Conservation (phyloP, 2,888 invertebrate species). For the Metalampra italica region DNA sequence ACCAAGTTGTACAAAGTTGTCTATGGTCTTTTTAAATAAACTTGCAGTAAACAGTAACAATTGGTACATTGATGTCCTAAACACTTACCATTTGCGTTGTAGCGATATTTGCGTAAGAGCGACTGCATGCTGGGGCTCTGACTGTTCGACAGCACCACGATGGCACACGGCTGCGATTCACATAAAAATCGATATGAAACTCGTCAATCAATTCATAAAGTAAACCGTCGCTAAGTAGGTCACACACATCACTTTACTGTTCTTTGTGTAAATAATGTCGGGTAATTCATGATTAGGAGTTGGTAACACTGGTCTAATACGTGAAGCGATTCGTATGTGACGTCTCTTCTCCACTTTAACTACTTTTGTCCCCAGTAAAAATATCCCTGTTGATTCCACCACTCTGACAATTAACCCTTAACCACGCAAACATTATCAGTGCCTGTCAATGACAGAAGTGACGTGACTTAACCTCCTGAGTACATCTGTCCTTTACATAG, state of each 20-base stretch:
- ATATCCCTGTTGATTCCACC: too few species aligned
- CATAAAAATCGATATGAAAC: conserved; percentile 12
- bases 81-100: conserved; percentile 54
- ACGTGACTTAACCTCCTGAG: too few species aligned
- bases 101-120: conserved; percentile 62
- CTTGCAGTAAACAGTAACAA: neutral
- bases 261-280: neutral
- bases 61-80: conserved; percentile 7
- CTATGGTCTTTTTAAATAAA: neutral
- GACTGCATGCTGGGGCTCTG: conserved; percentile 60
- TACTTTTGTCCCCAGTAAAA: too few species aligned
- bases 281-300: neutral
- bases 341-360: too few species aligned
- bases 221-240: neutral
- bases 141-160: conserved; percentile 57
- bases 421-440: too few species aligned
- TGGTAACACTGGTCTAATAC: too few species aligned
- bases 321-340: too few species aligned
- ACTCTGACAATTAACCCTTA: too few species aligned
- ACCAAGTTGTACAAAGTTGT: too few species aligned
- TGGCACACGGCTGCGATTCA: conserved; percentile 53
- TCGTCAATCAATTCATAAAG: neutral
- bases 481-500: too few species aligned
- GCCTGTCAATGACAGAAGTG: too few species aligned
- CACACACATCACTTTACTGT: neutral